Evolutionary conservation across 2,888 invertebrate species (phyloP).

Genomic region (Sinelater perroti): DNA sequence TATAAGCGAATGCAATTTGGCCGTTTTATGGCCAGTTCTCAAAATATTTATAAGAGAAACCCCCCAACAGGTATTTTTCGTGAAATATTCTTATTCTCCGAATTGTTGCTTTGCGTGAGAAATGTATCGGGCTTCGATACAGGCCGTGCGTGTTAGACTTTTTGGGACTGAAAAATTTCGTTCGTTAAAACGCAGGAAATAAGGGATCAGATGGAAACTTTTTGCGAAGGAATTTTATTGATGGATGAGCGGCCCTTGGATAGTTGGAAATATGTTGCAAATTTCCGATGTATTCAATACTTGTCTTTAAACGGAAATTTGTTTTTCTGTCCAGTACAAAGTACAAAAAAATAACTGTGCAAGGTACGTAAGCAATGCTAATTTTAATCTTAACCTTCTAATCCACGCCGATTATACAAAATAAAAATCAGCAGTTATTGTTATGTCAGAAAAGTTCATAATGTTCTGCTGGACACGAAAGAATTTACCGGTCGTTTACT

Average conservation of each 20-base stretch:
- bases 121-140: slow-evolving; percentile 1
- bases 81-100: slow-evolving; percentile 5
- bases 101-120: slow-evolving; percentile 15
- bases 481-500: no score
- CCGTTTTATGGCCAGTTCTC: no score
- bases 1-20: no score
- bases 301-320: slow-evolving; percentile 4
- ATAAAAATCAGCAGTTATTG: no score
- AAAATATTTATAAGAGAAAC: no score
- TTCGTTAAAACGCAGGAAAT: slow-evolving; percentile 5
- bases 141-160: slow-evolving; percentile 2
- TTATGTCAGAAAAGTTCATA: no score
- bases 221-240: slow-evolving; percentile 7
- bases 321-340: no score
- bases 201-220: not conserved
- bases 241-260: slow-evolving; percentile 2
- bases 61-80: no score
- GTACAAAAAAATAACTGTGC: not conserved
- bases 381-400: no score
- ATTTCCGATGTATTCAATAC: slow-evolving; percentile 4
- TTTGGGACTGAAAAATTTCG: slow-evolving; percentile 7
- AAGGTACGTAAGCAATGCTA: no score
- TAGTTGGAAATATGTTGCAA: not conserved
- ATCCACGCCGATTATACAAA: no score
- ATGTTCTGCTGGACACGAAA: no score